phyloP scores from a whole-genome alignment of 1,140 invertebrate genomes.

The Galleria mellonella region DNA sequence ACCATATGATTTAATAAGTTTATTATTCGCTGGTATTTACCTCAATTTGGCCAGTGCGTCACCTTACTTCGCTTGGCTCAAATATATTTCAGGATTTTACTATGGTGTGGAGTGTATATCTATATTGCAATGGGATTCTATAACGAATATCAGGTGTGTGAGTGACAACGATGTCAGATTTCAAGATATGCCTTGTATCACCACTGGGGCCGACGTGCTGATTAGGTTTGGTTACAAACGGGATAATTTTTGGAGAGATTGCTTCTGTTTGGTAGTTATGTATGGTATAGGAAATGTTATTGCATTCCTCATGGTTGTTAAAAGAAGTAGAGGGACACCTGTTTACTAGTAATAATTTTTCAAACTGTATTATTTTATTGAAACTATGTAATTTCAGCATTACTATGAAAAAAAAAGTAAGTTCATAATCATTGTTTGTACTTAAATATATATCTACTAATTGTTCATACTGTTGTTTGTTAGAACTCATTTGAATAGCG shows the following conservation, averaged over 20 bases:
- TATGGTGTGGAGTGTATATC: conserved; percentile 79
- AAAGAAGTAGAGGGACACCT: conserved; percentile 33
- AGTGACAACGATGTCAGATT: neutral
- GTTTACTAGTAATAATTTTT: conserved; percentile 18
- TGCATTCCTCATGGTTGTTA: conserved; percentile 46
- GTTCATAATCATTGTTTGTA: no score
- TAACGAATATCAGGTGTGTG: conserved; percentile 69
- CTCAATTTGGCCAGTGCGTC: conserved; percentile 72
- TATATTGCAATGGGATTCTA: conserved; percentile 76
- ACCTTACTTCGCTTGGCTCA: conserved; percentile 48
- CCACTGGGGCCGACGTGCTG: conserved; percentile 41
- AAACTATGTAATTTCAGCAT: no score
- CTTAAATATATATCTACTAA: no score
- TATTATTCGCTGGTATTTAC: conserved; percentile 77
- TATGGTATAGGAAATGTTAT: conserved; percentile 43
- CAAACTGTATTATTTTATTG: no score
- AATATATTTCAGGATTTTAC: conserved; percentile 79
- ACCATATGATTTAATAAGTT: conserved; percentile 75
- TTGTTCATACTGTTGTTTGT: no score
- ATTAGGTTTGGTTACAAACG: conserved; percentile 43
- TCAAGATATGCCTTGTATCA: conserved; percentile 43
- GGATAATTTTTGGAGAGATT: conserved; percentile 44
- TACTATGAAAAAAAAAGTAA: no score
- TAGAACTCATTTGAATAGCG: no score
- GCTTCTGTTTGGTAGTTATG: conserved; percentile 37